phyloP scores from a whole-genome alignment of 2,888 invertebrate species.

The Mythimna ferrago region DNA sequence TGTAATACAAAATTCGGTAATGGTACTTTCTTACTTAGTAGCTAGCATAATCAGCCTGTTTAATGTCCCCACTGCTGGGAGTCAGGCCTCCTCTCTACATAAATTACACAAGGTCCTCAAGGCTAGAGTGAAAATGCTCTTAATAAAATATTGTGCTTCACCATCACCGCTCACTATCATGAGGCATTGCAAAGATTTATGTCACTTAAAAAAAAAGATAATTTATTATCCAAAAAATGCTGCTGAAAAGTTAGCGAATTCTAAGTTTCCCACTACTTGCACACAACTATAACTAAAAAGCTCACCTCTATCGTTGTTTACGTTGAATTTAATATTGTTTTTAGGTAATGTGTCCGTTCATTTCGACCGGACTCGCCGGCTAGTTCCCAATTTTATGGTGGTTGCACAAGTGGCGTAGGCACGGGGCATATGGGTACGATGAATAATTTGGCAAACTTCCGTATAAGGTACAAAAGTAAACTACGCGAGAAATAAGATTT shows the following conservation, averaged over 20 bases:
- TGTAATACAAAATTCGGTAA: too few relatives aligned
- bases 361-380: conserved; percentile 74
- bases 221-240: neutral
- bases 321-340: conserved; percentile 69
- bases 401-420: conserved; percentile 79
- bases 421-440: conserved; percentile 52
- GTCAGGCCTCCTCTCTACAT: too few relatives aligned
- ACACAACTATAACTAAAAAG: conserved; percentile 15
- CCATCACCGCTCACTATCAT: too few relatives aligned
- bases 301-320: conserved; percentile 53
- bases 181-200: too few relatives aligned
- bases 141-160: too few relatives aligned
- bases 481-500: conserved; percentile 41
- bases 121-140: too few relatives aligned
- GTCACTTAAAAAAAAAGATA: neutral
- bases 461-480: conserved; percentile 54
- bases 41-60: too few relatives aligned
- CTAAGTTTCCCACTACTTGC: neutral
- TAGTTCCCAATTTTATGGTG: conserved; percentile 89
- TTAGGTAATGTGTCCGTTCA: conserved; percentile 76
- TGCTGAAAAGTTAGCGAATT: neutral
- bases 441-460: conserved; percentile 63
- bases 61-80: too few relatives aligned
- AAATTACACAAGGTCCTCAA: too few relatives aligned
- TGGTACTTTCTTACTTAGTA: too few relatives aligned